Evolutionary conservation across 2,797 vertebrate species (phyloP).

Genomic region (Clangula hyemalis): DNA sequence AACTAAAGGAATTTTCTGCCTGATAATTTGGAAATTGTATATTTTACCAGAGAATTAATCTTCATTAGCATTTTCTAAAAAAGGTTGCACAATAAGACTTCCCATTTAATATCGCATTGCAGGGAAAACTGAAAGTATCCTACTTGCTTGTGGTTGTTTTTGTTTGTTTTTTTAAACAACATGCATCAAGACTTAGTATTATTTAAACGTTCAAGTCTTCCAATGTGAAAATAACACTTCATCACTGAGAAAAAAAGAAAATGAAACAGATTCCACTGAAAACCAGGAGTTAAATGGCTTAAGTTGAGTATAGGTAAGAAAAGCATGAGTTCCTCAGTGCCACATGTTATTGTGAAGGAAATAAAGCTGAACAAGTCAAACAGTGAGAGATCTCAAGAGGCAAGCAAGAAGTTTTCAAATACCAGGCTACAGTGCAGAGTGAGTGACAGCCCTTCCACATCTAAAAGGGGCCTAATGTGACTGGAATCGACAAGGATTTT

Average conservation of each 20-base stretch:
- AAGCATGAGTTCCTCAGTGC: slow-evolving; percentile 6
- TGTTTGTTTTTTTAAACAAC: background rate
- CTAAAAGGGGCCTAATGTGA: slow-evolving; percentile 3
- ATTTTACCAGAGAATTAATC: slow-evolving; percentile 5
- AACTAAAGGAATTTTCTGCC: background rate
- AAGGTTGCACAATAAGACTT: background rate
- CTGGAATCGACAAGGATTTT: slow-evolving; percentile 14
- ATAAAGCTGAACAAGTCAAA: slow-evolving; percentile 41
- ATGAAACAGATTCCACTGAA: slow-evolving; percentile 31
- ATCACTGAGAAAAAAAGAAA: background rate
- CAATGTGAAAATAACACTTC: slow-evolving; percentile 1
- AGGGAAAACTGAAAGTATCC: background rate
- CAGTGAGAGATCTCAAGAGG: slow-evolving; percentile 49
- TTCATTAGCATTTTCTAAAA: slow-evolving; percentile 31
- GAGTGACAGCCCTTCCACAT: slow-evolving; percentile 20
- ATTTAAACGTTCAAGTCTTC: slow-evolving; percentile 14
- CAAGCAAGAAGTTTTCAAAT: slow-evolving; percentile 50
- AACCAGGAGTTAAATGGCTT: slow-evolving; percentile 1
- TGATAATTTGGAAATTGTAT: slow-evolving; percentile 14
- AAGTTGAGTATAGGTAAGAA: slow-evolving; percentile 1
- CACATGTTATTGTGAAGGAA: slow-evolving; percentile 53
- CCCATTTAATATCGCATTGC: background rate
- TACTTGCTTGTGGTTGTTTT: background rate
- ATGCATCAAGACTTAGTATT: background rate
- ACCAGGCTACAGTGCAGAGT: background rate